A percentile compares a stretch with the other conserved stretches of the same genome.
Evolutionary conservation across 2,888 invertebrate genomes (phyloP).

Genomic region (Eristalis pertinax): DNA sequence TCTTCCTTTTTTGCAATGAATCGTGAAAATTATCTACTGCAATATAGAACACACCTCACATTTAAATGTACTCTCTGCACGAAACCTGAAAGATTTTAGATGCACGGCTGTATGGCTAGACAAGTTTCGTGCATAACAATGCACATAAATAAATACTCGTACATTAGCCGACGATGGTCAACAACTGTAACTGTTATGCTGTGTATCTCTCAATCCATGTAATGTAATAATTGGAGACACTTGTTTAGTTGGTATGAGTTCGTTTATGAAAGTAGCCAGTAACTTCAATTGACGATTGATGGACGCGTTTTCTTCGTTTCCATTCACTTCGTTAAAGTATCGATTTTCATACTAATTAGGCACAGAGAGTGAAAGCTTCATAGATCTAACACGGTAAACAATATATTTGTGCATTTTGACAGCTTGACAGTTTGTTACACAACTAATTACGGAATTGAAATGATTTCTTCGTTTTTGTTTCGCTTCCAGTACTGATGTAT

Average conservation of each 20-base stretch:
- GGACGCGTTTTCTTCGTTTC: slow-evolving; percentile 31
- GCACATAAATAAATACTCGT: not conserved
- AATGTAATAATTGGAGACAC: not conserved
- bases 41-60: too few relatives aligned
- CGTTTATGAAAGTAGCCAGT: not conserved
- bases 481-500: not conserved
- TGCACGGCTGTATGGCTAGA: too few relatives aligned
- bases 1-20: too few relatives aligned
- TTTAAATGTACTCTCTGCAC: too few relatives aligned
- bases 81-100: too few relatives aligned
- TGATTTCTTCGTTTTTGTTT: not conserved
- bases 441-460: not conserved
- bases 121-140: not conserved
- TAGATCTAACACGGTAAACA: slow-evolving; percentile 5
- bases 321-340: slow-evolving; percentile 1
- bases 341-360: slow-evolving; percentile 32
- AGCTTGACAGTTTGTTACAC: not conserved
- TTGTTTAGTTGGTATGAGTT: not conserved
- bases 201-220: not conserved
- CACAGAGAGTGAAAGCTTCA: slow-evolving; percentile 24
- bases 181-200: not conserved
- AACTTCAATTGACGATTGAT: not conserved
- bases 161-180: not conserved
- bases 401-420: slow-evolving; percentile 20
- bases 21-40: too few relatives aligned